Percentiles rank a stretch among this genome's conserved stretches.
phyloP scores from a whole-genome alignment of 2,113 vertebrate species.

The Pseudorasbora parva region DNA sequence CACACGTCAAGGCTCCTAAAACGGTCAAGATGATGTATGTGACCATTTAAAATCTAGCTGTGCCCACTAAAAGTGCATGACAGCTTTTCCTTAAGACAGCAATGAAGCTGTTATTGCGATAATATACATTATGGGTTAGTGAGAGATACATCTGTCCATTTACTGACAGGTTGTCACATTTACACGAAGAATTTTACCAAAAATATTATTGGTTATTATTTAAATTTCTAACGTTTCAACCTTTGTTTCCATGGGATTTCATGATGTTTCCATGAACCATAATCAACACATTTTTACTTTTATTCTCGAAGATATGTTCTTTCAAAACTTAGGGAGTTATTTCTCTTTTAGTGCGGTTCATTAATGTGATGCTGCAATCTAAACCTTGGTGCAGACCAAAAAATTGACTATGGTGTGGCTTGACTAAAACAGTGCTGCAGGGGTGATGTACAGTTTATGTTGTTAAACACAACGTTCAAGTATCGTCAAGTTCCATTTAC shows the following conservation, averaged over 20 bases:
- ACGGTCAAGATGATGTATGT: background rate
- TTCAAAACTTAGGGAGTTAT: too few relatives aligned
- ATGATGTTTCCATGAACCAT: too few relatives aligned
- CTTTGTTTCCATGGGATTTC: background rate
- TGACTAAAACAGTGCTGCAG: too few relatives aligned
- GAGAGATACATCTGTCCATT: background rate
- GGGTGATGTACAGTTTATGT: too few relatives aligned
- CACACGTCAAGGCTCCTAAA: background rate
- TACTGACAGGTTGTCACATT: background rate
- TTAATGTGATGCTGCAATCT: too few relatives aligned
- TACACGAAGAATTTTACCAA: background rate
- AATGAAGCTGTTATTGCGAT: background rate
- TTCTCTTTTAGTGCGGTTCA: too few relatives aligned
- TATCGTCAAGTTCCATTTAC: too few relatives aligned
- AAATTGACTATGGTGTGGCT: too few relatives aligned
- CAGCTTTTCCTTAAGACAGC: background rate
- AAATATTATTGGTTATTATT: background rate
- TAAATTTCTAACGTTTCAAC: background rate
- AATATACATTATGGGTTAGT: background rate
- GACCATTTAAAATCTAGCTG: background rate
- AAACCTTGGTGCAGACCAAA: too few relatives aligned
- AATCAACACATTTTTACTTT: background rate
- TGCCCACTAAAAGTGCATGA: too few relatives aligned
- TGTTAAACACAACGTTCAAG: too few relatives aligned
- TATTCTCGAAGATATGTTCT: background rate